Conservation (phyloP, 2,113 vertebrate species). For the Butorides virescens region DNA sequence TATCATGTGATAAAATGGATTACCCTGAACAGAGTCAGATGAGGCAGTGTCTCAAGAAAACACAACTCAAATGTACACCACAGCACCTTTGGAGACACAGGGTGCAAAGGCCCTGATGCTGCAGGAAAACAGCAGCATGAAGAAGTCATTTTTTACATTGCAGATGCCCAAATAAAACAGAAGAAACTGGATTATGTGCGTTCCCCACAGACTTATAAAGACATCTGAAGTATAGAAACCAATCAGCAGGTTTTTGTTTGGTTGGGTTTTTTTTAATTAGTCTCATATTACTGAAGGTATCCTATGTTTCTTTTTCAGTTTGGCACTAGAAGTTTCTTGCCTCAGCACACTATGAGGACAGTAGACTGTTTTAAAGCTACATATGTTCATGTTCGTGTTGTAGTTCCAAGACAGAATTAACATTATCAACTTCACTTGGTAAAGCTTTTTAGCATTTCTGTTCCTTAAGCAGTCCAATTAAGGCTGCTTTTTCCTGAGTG, state of each 20-base stretch:
- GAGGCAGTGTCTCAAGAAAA: not conserved
- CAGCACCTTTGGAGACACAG: not conserved
- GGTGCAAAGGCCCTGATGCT: not conserved
- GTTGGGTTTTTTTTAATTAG: not conserved
- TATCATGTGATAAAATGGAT: not conserved
- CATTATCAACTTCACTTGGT: not conserved
- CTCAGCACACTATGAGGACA: not conserved
- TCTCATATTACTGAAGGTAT: not conserved
- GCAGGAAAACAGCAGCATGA: not conserved
- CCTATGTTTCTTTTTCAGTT: not conserved
- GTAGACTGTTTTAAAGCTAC: not conserved
- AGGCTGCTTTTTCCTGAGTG: not conserved
- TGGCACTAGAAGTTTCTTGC: not conserved
- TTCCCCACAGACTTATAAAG: not conserved
- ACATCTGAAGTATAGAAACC: not conserved
- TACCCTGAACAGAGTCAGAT: not conserved
- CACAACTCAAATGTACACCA: not conserved
- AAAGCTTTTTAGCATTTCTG: conserved; percentile 21
- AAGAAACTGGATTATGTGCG: not conserved
- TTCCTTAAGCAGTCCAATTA: conserved; percentile 29
- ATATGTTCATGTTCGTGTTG: not conserved
- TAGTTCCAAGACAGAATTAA: not conserved
- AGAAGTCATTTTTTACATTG: not conserved
- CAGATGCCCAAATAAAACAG: not conserved
- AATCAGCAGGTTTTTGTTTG: not conserved